Percentiles rank a stretch among this genome's conserved stretches.
Conservation (phyloP, 2,113 vertebrate species). For the Lathamus discolor region DNA sequence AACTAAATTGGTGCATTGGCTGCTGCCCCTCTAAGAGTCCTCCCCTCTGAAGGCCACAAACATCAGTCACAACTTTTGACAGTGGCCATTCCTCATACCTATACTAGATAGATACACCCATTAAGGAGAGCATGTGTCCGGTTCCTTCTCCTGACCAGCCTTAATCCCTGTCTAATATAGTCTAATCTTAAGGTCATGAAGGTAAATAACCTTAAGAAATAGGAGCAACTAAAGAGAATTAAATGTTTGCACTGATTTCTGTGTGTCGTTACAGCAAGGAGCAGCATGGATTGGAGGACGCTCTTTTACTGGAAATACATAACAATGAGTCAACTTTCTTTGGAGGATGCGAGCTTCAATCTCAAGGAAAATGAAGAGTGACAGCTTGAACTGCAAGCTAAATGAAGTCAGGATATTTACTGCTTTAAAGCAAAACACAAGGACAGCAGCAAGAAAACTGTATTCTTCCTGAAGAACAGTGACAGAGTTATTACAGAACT, state of each 20-base stretch:
- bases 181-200: too few relatives aligned
- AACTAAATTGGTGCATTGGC: background rate
- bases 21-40: background rate
- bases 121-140: background rate
- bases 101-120: background rate
- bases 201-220: background rate
- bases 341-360: background rate
- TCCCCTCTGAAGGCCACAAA: background rate
- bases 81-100: background rate
- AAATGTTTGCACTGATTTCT: background rate
- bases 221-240: background rate
- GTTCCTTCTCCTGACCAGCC: background rate
- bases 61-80: fast-evolving
- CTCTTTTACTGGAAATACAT: background rate
- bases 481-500: background rate
- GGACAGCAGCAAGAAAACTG: background rate
- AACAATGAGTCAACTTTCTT: background rate
- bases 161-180: background rate
- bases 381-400: background rate
- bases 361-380: background rate
- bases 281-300: background rate
- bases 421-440: background rate
- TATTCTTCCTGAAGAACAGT: background rate
- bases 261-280: background rate
- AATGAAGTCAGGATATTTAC: background rate